Percentiles rank a stretch among this genome's conserved stretches.
Evolutionary conservation across 2,888 invertebrate genomes (phyloP).

Genomic region (Ephialtes manifestator): DNA sequence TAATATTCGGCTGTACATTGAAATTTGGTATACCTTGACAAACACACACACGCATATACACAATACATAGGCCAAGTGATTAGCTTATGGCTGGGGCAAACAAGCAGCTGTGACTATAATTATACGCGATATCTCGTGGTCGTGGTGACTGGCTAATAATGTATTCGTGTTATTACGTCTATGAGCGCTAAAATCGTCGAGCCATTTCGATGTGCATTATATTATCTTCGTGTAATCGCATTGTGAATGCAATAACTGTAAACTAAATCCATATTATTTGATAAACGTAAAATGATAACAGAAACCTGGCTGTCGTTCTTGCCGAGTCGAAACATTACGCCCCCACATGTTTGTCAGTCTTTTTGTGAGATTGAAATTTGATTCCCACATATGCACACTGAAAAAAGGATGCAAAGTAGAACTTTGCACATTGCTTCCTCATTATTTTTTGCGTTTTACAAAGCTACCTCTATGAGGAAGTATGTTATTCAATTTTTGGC

Average conservation of each 20-base stretch:
- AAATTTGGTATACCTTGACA: constrained; percentile 48
- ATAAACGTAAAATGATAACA: neutral
- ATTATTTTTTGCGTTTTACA: too few species aligned
- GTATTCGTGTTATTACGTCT: constrained; percentile 29
- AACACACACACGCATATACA: neutral
- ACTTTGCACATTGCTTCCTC: too few species aligned
- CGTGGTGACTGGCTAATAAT: constrained; percentile 25
- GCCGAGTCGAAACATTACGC: neutral
- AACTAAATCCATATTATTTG: neutral
- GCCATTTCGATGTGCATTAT: constrained; percentile 1
- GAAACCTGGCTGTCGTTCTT: neutral
- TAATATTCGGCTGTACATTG: constrained; percentile 51
- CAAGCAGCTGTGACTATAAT: constrained; percentile 38
- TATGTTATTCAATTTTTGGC: too few species aligned
- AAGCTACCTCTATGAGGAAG: too few species aligned
- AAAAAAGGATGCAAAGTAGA: too few species aligned
- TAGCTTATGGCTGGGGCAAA: constrained; percentile 28
- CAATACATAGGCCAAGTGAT: constrained; percentile 9
- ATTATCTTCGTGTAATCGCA: constrained; percentile 17
- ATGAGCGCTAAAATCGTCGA: constrained; percentile 20
- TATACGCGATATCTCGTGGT: constrained; percentile 48
- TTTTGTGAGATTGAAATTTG: neutral
- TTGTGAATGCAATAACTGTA: constrained; percentile 24
- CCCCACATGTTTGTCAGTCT: neutral
- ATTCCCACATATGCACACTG: neutral